These are phyloP conservation scores for Micromys minutus DNA, from an alignment of 2,113 vertebrate species.

Conservation along the genomic window DNA sequence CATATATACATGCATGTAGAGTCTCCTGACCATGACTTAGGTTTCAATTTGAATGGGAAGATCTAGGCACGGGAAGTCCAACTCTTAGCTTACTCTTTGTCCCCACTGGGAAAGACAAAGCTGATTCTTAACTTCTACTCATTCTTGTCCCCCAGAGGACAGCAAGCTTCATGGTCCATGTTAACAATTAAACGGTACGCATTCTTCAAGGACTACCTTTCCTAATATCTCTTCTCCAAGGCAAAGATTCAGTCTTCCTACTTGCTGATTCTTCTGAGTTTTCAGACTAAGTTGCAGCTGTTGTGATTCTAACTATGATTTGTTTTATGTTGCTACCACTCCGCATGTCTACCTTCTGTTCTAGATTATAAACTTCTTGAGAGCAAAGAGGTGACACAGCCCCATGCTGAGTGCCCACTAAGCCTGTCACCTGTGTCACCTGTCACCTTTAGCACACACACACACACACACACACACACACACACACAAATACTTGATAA, in stretches of 20 bases:
- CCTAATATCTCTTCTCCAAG: neutral
- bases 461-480: too few relatives aligned
- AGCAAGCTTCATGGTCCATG: neutral
- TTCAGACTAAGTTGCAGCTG: neutral
- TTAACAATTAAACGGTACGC: neutral
- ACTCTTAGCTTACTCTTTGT: neutral
- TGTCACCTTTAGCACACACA: neutral
- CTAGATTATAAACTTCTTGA: neutral
- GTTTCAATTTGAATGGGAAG: neutral
- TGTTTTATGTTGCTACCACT: neutral
- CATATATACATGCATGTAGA: neutral
- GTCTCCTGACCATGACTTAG: accelerated
- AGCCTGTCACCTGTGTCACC: neutral
- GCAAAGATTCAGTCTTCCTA: neutral
- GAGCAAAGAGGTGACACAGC: neutral
- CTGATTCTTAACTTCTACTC: neutral
- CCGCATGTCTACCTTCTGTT: neutral
- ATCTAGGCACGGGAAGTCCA: neutral
- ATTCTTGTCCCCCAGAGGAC: neutral
- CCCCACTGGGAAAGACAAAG: neutral
- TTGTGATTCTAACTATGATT: neutral
- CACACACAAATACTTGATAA: neutral
- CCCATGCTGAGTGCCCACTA: too few relatives aligned
- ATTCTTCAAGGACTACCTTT: neutral
- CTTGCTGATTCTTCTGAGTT: neutral